These are phyloP conservation scores for Mesopsocus fuscifrons DNA, from an alignment of 2,888 invertebrate species.

Conservation along the genomic window DNA sequence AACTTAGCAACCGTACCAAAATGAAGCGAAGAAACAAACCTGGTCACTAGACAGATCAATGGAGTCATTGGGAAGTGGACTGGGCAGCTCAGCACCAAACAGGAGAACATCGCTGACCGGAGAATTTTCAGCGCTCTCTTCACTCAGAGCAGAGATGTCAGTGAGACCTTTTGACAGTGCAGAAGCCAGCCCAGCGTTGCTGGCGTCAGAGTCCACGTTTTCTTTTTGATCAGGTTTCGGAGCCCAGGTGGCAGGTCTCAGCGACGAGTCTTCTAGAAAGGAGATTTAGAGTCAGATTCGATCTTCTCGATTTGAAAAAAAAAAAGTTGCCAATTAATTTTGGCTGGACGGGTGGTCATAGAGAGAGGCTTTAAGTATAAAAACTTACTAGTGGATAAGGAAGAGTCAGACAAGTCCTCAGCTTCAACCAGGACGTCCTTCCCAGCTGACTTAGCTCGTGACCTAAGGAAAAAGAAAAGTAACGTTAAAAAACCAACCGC, in stretches of 20 bases:
- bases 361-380: too few relatives aligned
- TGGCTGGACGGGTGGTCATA: too few relatives aligned
- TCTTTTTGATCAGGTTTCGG: conserved; percentile 17
- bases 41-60: conserved; percentile 47
- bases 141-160: neutral
- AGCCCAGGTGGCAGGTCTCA: conserved; percentile 18
- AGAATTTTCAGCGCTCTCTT: conserved; percentile 15
- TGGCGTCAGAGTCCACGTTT: neutral
- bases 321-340: too few relatives aligned
- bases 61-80: conserved; percentile 28
- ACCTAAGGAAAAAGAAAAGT: too few relatives aligned
- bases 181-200: neutral
- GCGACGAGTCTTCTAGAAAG: conserved; percentile 14
- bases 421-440: too few relatives aligned
- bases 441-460: too few relatives aligned
- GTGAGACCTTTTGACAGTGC: neutral
- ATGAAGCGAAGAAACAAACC: too few relatives aligned
- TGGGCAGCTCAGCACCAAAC: conserved; percentile 49
- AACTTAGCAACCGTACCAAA: too few relatives aligned
- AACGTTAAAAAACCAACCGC: too few relatives aligned
- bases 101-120: conserved; percentile 34
- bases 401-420: too few relatives aligned
- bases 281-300: conserved; percentile 11
- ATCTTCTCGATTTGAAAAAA: conserved; percentile 14
- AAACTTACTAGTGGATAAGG: too few relatives aligned